These are phyloP conservation scores for Danionella dracula DNA, from an alignment of 2,797 vertebrate species.

Conservation along the genomic window DNA sequence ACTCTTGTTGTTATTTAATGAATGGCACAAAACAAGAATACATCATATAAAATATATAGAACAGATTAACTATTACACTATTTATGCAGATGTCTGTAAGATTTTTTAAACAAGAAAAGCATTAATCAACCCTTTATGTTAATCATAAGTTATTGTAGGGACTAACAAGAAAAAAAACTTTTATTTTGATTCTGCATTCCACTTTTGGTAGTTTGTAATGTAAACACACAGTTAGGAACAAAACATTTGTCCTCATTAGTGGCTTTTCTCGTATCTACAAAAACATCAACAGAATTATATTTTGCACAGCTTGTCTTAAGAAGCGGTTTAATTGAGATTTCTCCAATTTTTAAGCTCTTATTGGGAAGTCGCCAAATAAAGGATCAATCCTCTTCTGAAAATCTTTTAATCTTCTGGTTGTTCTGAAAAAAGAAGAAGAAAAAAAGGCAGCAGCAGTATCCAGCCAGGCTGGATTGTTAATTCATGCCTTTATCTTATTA, in stretches of 20 bases:
- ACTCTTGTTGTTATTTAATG: no score
- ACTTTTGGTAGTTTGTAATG: not conserved
- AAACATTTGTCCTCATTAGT: no score
- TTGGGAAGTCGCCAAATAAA: constrained; percentile 34
- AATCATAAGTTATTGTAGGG: no score
- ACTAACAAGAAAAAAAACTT: no score
- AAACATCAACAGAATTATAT: not conserved
- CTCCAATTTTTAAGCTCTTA: not conserved
- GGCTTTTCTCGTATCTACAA: not conserved
- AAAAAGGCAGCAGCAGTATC: not conserved
- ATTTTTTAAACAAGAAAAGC: no score
- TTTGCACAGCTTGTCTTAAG: not conserved
- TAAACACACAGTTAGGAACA: no score
- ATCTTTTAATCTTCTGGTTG: constrained; percentile 38
- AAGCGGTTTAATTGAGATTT: constrained; percentile 17
- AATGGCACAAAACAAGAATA: no score
- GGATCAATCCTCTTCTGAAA: not conserved
- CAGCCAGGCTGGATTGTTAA: constrained; percentile 20
- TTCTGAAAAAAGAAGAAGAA: not conserved
- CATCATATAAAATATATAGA: no score
- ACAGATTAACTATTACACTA: no score
- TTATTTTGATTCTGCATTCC: no score
- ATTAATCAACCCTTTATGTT: no score
- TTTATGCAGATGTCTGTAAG: no score
- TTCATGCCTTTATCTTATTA: constrained; percentile 40